Evolutionary conservation across 1,140 invertebrate species (phyloP).

Genomic region (Hypothenemus hampei): DNA sequence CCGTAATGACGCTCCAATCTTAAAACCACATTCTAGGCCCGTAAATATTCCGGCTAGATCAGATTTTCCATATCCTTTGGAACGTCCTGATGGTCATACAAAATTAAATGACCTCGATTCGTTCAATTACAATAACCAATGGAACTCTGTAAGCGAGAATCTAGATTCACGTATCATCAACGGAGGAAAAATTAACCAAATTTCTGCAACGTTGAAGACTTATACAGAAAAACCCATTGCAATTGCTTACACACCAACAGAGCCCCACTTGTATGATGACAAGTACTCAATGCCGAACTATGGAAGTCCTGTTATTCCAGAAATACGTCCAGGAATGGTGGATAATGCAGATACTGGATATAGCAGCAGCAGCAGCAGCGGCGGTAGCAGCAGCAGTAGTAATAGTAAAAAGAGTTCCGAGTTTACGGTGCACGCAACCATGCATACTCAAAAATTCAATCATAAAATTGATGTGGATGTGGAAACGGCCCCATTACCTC

Average conservation of each 20-base stretch:
- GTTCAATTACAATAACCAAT: slow-evolving; percentile 39
- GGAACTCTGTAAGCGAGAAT: slow-evolving; percentile 39
- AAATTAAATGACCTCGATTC: slow-evolving; percentile 30
- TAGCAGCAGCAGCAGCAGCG: no score
- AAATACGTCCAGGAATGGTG: slow-evolving; percentile 38
- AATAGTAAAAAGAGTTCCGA: slow-evolving; percentile 41
- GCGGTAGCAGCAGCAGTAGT: no score
- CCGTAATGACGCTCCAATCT: slow-evolving; percentile 46
- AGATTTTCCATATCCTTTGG: slow-evolving; percentile 58
- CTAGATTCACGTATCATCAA: slow-evolving; percentile 36
- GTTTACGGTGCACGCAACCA: slow-evolving; percentile 42
- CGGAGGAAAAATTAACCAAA: slow-evolving; percentile 33
- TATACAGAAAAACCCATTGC: slow-evolving; percentile 50
- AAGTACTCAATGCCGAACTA: slow-evolving; percentile 45
- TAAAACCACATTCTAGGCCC: slow-evolving; percentile 46
- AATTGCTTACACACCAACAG: slow-evolving; percentile 51
- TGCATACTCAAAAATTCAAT: slow-evolving; percentile 35
- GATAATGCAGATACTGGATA: slow-evolving; percentile 24
- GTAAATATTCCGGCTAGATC: slow-evolving; percentile 46
- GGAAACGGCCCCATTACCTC: slow-evolving; percentile 4
- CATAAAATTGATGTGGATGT: slow-evolving; percentile 26
- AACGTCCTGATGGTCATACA: slow-evolving; percentile 48
- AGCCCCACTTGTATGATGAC: slow-evolving; percentile 36
- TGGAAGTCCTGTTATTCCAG: slow-evolving; percentile 46
- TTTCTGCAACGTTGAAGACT: slow-evolving; percentile 42